Evolutionary conservation across 2,797 vertebrate species (phyloP).

Genomic region (Helostoma temminkii): DNA sequence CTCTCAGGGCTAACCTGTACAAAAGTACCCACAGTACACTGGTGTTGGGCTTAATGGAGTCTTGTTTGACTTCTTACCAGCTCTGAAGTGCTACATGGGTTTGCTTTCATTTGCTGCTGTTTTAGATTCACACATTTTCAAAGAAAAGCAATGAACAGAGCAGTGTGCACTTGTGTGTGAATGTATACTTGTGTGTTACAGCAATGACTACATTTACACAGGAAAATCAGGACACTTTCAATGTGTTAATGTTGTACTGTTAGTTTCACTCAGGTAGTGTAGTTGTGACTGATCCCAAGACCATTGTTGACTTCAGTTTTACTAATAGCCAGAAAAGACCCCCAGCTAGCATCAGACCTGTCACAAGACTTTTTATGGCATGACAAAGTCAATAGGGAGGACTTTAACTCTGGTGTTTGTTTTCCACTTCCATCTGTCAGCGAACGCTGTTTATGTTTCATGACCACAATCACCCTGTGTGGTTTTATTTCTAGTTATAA

Average conservation of each 20-base stretch:
- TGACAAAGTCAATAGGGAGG: too few species aligned
- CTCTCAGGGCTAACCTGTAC: slow-evolving; percentile 49
- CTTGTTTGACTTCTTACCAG: slow-evolving; percentile 39
- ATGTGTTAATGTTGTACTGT: slow-evolving; percentile 14
- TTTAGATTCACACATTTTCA: slow-evolving; percentile 47
- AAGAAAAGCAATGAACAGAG: slow-evolving; percentile 25
- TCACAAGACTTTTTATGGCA: too few species aligned
- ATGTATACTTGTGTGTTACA: slow-evolving; percentile 13
- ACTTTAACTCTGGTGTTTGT: too few species aligned
- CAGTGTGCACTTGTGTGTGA: not conserved
- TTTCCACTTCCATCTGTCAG: too few species aligned
- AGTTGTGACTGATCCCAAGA: not conserved
- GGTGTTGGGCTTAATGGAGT: slow-evolving; percentile 44
- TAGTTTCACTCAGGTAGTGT: not conserved
- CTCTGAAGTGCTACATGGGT: slow-evolving; percentile 46
- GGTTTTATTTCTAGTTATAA: too few species aligned
- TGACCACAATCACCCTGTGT: not conserved
- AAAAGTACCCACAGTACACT: slow-evolving; percentile 26
- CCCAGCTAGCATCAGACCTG: too few species aligned
- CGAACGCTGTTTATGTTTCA: not conserved
- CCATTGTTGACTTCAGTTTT: not conserved
- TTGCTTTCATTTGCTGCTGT: slow-evolving; percentile 57
- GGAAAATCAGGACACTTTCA: not conserved
- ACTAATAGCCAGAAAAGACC: not conserved
- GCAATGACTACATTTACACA: slow-evolving; percentile 1